phyloP scores from a whole-genome alignment of 2,797 vertebrate genomes.

The Agapornis canus region DNA sequence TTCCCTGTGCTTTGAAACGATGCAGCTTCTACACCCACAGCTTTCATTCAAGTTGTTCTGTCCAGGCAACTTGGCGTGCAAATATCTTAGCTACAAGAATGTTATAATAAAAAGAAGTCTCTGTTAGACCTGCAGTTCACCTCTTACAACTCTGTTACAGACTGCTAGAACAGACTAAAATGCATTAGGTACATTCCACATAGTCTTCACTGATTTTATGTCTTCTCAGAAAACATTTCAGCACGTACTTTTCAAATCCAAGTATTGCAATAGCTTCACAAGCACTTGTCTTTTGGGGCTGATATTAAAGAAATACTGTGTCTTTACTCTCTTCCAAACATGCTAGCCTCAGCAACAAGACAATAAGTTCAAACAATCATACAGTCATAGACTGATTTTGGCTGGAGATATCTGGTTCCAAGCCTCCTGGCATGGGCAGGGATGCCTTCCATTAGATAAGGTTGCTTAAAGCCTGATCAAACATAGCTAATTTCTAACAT shows the following conservation, averaged over 20 bases:
- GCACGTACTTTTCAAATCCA: neutral
- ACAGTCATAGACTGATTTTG: neutral
- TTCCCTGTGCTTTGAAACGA: neutral
- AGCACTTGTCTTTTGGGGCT: neutral
- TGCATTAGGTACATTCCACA: neutral
- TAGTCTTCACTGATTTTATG: neutral
- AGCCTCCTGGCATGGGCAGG: neutral
- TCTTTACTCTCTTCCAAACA: neutral
- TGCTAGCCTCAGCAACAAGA: neutral
- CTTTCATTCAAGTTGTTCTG: neutral
- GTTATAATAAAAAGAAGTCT: neutral
- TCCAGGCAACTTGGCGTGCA: neutral
- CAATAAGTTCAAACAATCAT: neutral
- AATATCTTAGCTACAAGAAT: neutral
- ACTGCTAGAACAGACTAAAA: neutral
- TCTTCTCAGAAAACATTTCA: neutral
- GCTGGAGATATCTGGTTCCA: neutral
- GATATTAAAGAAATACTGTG: neutral
- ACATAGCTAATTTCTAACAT: neutral
- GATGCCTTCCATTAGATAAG: neutral
- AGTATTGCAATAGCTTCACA: neutral
- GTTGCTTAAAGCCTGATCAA: neutral
- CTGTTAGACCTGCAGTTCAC: neutral
- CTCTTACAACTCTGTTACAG: neutral
- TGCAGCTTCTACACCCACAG: neutral